Base-by-base conservation (phyloP, 2,888 invertebrate species). In the Noctua janthina region DNA sequence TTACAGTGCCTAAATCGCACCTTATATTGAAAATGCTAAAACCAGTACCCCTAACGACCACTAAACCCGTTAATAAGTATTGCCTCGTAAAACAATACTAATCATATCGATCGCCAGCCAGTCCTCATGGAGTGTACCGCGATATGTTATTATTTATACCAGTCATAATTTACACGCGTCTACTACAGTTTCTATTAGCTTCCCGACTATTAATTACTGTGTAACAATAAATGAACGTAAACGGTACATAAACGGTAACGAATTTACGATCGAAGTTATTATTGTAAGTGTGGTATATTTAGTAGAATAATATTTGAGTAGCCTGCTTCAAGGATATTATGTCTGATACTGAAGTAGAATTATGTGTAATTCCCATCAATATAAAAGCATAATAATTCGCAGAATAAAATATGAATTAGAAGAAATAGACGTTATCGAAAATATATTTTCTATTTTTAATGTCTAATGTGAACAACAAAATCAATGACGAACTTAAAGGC, bases 41-140 rank as follows among this genome's bases (percentile, higher is more conserved):
- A 23, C 4, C 17, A 75, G 17, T n/a, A 39, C 59, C 59, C 20
- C 17, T 39, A 20, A 76, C 56, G 43, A 72, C 64, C 74, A 46
- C 23, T 74, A 72, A 83, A 68, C 43, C 71, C 49, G 43, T 46
- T 72, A 73, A 82, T 86, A 70, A 46, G 39, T 29, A 54, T 75
- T 75, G 54, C 35, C n/a, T 78, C 87, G 77, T 85, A 76, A 85
- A 85, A 87, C 70, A 83, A 73, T 39, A n/a, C 49, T 75, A 75
- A 83, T 74, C n/a, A 74, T 66, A 87, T 75, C 46, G 67, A 83
- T 75, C 59, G 74, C 29, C n/a, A 51, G 10, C 72, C 64, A 67
- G 35, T 35, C 51, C 64, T 72, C 62, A 35, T 46, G 2, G 39
- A 71, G 49, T 62, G 54, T 29, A 51, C 62, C 62, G 35, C 72